A percentile compares a stretch with the other conserved stretches of the same genome.
Conservation (phyloP, 2,797 vertebrate genomes). For the Scyliorhinus canicula region DNA sequence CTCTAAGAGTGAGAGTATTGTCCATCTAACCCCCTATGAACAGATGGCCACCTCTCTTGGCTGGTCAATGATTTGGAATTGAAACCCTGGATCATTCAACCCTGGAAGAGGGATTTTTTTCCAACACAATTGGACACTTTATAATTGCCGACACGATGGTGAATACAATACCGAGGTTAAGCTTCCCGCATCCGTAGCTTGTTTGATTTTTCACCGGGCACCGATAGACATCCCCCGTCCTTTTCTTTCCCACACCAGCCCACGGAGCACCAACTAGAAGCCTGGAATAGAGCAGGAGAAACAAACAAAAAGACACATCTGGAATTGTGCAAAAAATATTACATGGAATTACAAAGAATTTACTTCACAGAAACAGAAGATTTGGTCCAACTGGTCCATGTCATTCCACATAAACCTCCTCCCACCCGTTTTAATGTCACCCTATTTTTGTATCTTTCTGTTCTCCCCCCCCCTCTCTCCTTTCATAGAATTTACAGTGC, state of each 20-base stretch:
- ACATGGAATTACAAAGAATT: not conserved
- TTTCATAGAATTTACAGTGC: no score
- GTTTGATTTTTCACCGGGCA: conserved; percentile 70
- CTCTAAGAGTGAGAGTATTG: not conserved
- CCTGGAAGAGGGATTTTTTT: not conserved
- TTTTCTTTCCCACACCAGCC: conserved; percentile 85
- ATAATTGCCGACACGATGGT: no score
- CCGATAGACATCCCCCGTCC: conserved; percentile 91
- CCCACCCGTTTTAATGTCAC: not conserved
- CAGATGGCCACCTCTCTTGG: not conserved
- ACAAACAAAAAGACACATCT: not conserved
- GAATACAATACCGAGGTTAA: conserved; percentile 79
- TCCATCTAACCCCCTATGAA: not conserved
- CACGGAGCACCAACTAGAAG: conserved; percentile 89
- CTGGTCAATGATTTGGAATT: no score
- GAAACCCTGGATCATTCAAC: not conserved
- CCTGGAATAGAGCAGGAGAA: conserved; percentile 55
- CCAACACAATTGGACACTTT: not conserved
- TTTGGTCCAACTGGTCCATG: not conserved
- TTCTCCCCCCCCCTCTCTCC: not conserved
- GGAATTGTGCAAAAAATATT: not conserved
- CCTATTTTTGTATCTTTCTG: not conserved
- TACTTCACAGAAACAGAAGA: not conserved
- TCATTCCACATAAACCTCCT: not conserved
- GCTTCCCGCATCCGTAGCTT: conserved; percentile 79